Conservation (phyloP, 2,113 vertebrate genomes). For the Peucedramus taeniatus region DNA sequence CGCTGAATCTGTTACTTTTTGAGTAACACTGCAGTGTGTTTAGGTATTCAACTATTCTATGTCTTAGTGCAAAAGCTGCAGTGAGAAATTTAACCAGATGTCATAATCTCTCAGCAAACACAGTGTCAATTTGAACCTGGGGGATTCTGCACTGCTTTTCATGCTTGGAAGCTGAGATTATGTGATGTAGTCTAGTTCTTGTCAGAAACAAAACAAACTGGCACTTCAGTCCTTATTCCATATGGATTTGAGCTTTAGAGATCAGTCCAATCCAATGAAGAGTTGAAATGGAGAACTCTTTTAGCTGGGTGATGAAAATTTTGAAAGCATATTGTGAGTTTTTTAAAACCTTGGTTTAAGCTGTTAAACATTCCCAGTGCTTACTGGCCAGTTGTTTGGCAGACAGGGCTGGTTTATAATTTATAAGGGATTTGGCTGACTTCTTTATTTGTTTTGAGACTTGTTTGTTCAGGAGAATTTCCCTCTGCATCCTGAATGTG, state of each 20-base stretch:
- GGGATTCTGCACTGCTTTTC: not conserved
- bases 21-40: not conserved
- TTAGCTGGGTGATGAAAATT: not conserved
- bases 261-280: not conserved
- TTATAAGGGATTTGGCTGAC: not conserved
- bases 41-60: rapidly evolving
- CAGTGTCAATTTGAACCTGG: not conserved
- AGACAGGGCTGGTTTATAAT: not conserved
- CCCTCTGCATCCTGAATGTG: not conserved
- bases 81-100: not conserved
- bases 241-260: not conserved
- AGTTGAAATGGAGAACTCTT: not conserved
- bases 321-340: not conserved
- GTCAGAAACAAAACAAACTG: not conserved
- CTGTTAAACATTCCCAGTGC: not conserved
- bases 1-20: no score
- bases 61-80: not conserved
- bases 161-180: not conserved
- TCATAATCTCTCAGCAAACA: not conserved
- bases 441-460: not conserved
- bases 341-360: not conserved
- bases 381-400: not conserved
- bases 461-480: not conserved
- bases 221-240: not conserved
- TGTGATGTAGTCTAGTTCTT: not conserved